A percentile compares a stretch with the other conserved stretches of the same genome.
These are phyloP conservation scores for Podarcis cretensis DNA, from an alignment of 2,113 vertebrate genomes.

Conservation along the genomic window DNA sequence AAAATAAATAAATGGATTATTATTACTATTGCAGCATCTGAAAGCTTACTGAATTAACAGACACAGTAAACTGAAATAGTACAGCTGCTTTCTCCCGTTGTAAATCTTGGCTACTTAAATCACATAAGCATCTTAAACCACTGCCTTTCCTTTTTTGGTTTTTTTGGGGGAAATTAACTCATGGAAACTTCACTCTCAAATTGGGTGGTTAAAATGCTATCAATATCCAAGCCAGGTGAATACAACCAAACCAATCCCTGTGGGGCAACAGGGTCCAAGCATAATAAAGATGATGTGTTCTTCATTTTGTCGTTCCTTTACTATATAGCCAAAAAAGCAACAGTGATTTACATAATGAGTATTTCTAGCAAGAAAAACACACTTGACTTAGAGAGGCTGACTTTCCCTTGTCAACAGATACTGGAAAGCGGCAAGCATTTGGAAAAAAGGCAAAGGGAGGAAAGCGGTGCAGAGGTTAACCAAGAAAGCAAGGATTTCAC, in stretches of 20 bases:
- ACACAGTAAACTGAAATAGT: too few species aligned
- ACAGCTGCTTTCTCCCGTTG: not conserved
- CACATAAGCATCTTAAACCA: not conserved
- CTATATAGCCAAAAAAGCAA: too few species aligned
- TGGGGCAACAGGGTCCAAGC: not conserved
- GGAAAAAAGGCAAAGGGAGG: not conserved
- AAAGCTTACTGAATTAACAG: not conserved
- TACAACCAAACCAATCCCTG: not conserved
- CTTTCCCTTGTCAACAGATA: constrained; percentile 4
- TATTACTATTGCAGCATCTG: not conserved
- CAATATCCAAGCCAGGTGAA: not conserved
- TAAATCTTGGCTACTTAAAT: not conserved
- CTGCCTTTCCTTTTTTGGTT: not conserved
- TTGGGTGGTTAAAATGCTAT: not conserved
- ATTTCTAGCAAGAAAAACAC: not conserved
- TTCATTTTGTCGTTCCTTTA: not conserved
- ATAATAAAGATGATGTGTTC: not conserved
- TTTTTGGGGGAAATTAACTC: not conserved
- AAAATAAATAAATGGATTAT: constrained; percentile 2
- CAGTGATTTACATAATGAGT: not conserved
- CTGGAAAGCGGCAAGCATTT: not conserved
- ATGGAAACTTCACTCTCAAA: not conserved
- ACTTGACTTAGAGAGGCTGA: not conserved
- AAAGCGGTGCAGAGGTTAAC: not conserved
- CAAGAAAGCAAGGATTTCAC: not conserved